These are phyloP conservation scores for Plutomurus gul DNA, from an alignment of 1,140 invertebrate genomes.

Conservation along the genomic window DNA sequence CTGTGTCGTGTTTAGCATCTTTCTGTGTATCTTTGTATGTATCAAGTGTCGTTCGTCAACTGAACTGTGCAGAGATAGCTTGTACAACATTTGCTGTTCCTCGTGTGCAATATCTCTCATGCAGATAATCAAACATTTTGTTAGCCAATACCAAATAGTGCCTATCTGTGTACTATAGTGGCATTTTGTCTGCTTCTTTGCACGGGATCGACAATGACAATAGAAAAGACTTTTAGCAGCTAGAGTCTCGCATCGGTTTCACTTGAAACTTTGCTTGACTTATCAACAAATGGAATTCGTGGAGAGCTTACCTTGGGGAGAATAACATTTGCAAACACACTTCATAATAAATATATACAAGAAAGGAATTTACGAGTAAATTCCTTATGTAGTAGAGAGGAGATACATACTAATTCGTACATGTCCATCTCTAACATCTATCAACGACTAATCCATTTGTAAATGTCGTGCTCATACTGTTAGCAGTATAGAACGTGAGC, in stretches of 20 bases:
- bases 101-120: background rate
- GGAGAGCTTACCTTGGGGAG: background rate
- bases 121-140: slow-evolving; percentile 10
- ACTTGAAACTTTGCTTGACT: background rate
- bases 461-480: background rate
- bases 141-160: background rate
- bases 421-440: background rate
- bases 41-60: background rate
- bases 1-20: background rate
- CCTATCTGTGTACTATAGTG: too few species aligned
- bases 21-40: background rate
- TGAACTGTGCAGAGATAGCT: background rate
- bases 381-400: background rate
- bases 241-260: too few species aligned
- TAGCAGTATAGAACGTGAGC: background rate
- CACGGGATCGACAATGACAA: too few species aligned
- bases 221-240: too few species aligned
- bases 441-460: background rate
- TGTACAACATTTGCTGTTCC: too few species aligned
- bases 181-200: too few species aligned
- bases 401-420: background rate
- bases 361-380: background rate
- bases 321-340: slow-evolving; percentile 21
- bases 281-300: background rate
- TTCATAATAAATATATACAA: background rate